phyloP scores from a whole-genome alignment of 92 coral and sea anemone genomes.

The Palythoa caribaeorum region DNA sequence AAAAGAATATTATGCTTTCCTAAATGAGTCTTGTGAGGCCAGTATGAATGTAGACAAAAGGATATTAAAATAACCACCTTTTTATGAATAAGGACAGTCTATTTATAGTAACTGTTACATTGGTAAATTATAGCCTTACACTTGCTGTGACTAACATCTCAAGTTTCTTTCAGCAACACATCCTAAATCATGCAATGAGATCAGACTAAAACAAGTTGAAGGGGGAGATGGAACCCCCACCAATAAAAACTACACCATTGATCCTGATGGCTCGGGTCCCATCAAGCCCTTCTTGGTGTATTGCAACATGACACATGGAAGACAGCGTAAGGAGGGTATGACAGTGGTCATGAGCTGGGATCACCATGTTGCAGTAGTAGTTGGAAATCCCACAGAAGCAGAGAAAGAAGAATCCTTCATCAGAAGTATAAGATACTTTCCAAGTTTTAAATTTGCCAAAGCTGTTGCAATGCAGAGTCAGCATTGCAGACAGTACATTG shows the following conservation, averaged over 20 bases:
- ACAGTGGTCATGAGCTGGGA: constrained; percentile 59
- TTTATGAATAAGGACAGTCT: too few species aligned
- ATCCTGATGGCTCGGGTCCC: constrained; percentile 89
- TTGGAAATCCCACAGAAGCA: constrained; percentile 50
- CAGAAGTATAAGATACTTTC: constrained; percentile 68
- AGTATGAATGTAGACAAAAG: too few species aligned
- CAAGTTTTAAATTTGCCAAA: constrained; percentile 62
- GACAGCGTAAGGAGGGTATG: constrained; percentile 57
- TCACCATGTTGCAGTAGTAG: constrained; percentile 47
- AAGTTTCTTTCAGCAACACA: constrained; percentile 58
- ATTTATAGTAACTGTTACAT: neutral
- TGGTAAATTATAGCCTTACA: neutral
- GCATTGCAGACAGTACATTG: constrained; percentile 74
- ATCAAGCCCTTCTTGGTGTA: constrained; percentile 56
- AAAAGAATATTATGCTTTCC: too few species aligned
- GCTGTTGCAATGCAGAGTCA: constrained; percentile 81
- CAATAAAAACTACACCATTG: constrained; percentile 67
- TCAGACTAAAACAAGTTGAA: constrained; percentile 16
- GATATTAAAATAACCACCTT: too few species aligned
- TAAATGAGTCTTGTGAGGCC: too few species aligned
- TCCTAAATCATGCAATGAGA: constrained; percentile 61
- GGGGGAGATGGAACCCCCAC: neutral
- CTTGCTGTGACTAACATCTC: neutral
- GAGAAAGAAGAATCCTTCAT: constrained; percentile 53
- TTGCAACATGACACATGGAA: constrained; percentile 78